Conservation (phyloP, 2,797 vertebrate genomes). For the Characodon lateralis region DNA sequence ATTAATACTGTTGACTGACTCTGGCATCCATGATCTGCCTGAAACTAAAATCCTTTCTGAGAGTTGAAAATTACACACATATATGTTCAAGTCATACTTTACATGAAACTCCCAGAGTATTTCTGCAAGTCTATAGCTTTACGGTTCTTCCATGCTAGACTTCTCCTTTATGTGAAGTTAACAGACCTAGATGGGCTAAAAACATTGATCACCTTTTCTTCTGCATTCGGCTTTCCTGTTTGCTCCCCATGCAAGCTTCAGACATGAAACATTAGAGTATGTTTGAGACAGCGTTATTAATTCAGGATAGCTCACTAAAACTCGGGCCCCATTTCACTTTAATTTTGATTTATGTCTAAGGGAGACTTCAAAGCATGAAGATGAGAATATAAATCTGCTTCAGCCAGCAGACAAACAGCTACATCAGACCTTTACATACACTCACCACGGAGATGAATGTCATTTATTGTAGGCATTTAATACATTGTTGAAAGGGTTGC, state of each 20-base stretch:
- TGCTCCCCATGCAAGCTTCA: constrained; percentile 12
- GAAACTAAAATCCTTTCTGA: too few species aligned
- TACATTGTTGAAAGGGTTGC: too few species aligned
- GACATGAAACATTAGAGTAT: constrained; percentile 19
- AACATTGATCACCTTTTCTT: background rate
- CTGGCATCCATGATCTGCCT: too few species aligned
- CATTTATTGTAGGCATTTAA: too few species aligned
- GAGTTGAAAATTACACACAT: too few species aligned
- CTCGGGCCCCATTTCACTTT: constrained; percentile 20
- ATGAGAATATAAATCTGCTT: constrained; percentile 27
- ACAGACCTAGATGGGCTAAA: background rate
- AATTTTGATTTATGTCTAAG: constrained; percentile 8
- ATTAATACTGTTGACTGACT: too few species aligned
- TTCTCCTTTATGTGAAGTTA: background rate
- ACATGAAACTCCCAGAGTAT: background rate
- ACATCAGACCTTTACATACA: background rate
- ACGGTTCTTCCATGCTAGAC: background rate
- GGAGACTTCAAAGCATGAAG: constrained; percentile 37
- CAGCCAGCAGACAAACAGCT: constrained; percentile 23
- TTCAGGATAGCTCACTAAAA: constrained; percentile 28
- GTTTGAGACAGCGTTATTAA: constrained; percentile 27
- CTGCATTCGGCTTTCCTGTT: background rate
- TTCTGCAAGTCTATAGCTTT: background rate
- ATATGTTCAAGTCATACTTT: background rate
- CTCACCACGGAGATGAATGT: constrained; percentile 8